Percentiles rank a stretch among this genome's conserved stretches.
These are phyloP conservation scores for Therioaphis trifolii DNA, from an alignment of 2,888 invertebrate species.

Conservation along the genomic window DNA sequence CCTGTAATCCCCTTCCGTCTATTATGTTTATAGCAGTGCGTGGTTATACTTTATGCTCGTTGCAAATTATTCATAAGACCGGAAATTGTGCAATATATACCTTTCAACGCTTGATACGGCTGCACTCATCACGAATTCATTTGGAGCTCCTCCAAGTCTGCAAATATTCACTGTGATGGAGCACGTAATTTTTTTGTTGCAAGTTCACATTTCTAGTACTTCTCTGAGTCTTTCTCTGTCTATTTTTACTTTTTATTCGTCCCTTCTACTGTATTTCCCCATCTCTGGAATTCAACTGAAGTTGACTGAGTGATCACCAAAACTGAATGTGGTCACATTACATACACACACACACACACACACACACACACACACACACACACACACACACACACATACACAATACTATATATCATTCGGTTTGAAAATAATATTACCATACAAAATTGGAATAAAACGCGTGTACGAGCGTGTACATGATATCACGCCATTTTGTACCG, in stretches of 20 bases:
- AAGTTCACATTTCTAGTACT: neutral
- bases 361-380: too few relatives aligned
- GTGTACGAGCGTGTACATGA: constrained; percentile 5
- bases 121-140: constrained; percentile 18
- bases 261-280: neutral
- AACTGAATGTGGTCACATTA: too few relatives aligned
- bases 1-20: neutral
- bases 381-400: neutral
- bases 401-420: constrained; percentile 30
- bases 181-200: neutral
- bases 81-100: constrained; percentile 21
- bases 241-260: neutral
- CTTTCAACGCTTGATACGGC: neutral
- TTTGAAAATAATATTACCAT: constrained; percentile 35
- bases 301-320: too few relatives aligned
- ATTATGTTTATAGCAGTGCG: neutral
- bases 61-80: constrained; percentile 26
- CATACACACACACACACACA: too few relatives aligned
- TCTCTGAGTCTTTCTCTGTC: neutral
- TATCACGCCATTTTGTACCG: too few relatives aligned
- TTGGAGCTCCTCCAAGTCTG: constrained; percentile 40
- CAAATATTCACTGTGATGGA: neutral
- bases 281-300: too few relatives aligned
- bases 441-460: constrained; percentile 47
- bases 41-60: neutral